These are phyloP conservation scores for Etheostoma spectabile DNA, from an alignment of 2,113 vertebrate species.

Conservation along the genomic window DNA sequence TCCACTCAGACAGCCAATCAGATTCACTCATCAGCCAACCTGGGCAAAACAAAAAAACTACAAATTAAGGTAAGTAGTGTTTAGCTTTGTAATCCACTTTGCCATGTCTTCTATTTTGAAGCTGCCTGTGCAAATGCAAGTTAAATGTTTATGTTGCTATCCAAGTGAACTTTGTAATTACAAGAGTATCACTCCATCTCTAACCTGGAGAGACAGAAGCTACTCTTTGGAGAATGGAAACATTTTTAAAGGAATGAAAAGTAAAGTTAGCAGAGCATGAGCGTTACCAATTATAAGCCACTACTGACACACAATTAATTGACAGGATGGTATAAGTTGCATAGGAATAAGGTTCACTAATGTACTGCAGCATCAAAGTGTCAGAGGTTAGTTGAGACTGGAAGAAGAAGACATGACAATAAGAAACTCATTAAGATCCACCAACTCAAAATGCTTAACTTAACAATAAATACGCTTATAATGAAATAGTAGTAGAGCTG, in stretches of 20 bases:
- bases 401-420: slow-evolving; percentile 17
- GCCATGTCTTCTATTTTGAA: slow-evolving; percentile 12
- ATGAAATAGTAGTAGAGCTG: neutral
- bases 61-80: neutral
- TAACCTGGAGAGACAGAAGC: neutral
- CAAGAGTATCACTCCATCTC: neutral
- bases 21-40: slow-evolving; percentile 39
- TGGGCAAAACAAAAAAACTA: slow-evolving; percentile 39
- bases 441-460: neutral
- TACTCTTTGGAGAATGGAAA: neutral
- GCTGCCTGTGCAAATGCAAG: neutral
- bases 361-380: neutral
- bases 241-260: neutral
- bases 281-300: neutral
- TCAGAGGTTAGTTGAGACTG: neutral
- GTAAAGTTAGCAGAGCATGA: neutral
- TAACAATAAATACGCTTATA: neutral
- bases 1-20: slow-evolving; percentile 49
- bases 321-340: neutral
- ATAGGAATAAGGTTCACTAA: neutral
- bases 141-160: neutral
- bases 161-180: neutral
- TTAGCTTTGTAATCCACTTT: neutral
- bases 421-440: neutral
- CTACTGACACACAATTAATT: neutral